Conservation (phyloP, 2,113 vertebrate genomes). For the Pongo abelii region DNA sequence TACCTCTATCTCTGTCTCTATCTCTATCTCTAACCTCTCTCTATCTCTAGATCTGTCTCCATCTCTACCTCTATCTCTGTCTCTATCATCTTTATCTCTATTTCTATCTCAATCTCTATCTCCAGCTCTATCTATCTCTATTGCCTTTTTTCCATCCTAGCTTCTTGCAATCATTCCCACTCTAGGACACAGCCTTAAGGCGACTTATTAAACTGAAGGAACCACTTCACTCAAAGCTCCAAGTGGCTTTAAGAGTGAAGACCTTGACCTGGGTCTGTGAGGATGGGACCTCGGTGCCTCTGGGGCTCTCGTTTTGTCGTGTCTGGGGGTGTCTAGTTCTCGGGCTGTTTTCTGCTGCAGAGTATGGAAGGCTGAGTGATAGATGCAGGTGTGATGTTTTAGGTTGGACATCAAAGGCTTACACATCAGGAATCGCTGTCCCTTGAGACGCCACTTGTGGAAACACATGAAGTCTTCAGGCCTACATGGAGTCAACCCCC, state of each 20-base stretch:
- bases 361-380: background rate
- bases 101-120: background rate
- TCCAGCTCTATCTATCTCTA: background rate
- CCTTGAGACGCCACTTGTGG: rapidly evolving
- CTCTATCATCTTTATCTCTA: background rate
- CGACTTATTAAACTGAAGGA: background rate
- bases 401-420: background rate
- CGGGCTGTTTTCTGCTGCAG: background rate
- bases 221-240: too few relatives aligned
- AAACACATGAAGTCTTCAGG: background rate
- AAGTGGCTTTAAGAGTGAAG: background rate
- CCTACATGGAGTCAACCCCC: background rate
- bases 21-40: too few relatives aligned
- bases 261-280: background rate
- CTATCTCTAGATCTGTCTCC: too few relatives aligned
- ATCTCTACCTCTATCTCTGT: background rate
- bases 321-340: background rate
- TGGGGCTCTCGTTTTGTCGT: rapidly evolving
- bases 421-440: background rate
- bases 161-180: too few relatives aligned
- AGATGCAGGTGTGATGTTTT: background rate
- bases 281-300: rapidly evolving
- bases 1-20: too few relatives aligned
- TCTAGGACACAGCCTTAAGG: background rate
- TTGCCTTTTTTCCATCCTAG: background rate